Base-by-base conservation (phyloP, 1,140 invertebrate genomes). In the Pseudobourletiella spinata region DNA sequence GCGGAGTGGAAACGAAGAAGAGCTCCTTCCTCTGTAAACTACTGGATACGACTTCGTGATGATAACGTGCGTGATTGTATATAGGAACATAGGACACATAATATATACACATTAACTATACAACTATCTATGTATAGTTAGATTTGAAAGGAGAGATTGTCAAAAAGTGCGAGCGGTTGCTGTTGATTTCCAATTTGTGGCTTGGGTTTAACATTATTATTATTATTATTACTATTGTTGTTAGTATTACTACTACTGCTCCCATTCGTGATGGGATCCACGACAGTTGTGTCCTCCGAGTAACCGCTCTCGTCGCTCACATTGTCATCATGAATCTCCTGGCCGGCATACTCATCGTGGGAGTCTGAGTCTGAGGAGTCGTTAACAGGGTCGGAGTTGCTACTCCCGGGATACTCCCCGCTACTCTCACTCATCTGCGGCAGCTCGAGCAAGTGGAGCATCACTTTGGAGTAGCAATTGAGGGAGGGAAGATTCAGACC, bases 261-360 rank as follows among this genome's bases (percentile, higher is more conserved):
- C 30, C 39, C n/a, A 64, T 55, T 48, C 66, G 69, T 26, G 56
- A 43, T 16, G 22, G 30, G 39, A 42, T 15, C 20, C n/a, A 44
- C 35, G 56, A 56, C n/a, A 25, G 29, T 43, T 26, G 44, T 26
- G 20, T 74, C 73, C 59, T 74, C 72, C 8, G 73, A 73, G 51
- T 75, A 75, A 11, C 74, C 74, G 48, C 72, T 73, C 55, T 75
- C 74, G 52, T 75, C 73, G 42, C 73, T 74, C 15, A 75, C 66
- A 64, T 72, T 75, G 55, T 75, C 74, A 1, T 64, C 35, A 58
- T 30, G 44, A 44, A 63, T 63, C 22, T 62, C 59, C 24, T 42
- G 50, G 42, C 20, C 46, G 30, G 28, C 25, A 52, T 48, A 28
- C 44, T 51, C 42, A 15, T 60, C 18, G 32, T 35, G 14, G 32